phyloP scores from a whole-genome alignment of 2,797 vertebrate species.

The Odontamblyopus rebecca region DNA sequence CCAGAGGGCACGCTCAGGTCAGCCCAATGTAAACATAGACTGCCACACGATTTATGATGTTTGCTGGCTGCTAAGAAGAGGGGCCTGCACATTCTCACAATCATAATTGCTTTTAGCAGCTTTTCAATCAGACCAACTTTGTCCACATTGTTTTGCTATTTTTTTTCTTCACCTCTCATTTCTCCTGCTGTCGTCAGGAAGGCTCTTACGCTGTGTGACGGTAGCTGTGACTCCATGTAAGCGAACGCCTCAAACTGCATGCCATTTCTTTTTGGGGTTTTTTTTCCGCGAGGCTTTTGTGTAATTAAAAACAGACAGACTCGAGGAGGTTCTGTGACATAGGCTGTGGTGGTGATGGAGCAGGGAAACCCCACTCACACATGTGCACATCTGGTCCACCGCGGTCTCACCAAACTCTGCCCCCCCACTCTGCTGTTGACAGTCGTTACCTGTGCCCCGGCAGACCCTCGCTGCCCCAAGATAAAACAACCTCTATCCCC shows the following conservation, averaged over 20 bases:
- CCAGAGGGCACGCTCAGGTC: slow-evolving; percentile 66
- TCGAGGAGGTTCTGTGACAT: slow-evolving; percentile 25
- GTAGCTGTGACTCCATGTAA: slow-evolving; percentile 39
- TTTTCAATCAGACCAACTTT: slow-evolving; percentile 75
- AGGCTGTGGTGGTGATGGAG: slow-evolving; percentile 35
- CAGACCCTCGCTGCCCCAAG: slow-evolving; percentile 72
- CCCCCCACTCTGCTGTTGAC: slow-evolving; percentile 72
- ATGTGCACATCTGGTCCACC: slow-evolving; percentile 69
- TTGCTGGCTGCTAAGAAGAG: slow-evolving; percentile 72
- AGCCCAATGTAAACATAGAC: slow-evolving; percentile 71
- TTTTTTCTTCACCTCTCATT: slow-evolving; percentile 43
- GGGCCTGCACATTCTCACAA: slow-evolving; percentile 79
- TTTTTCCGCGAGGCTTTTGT: slow-evolving; percentile 20
- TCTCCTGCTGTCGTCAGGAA: slow-evolving; percentile 30
- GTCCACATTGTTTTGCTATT: slow-evolving; percentile 58
- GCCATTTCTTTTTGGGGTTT: slow-evolving; percentile 11
- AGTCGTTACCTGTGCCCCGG: slow-evolving; percentile 76
- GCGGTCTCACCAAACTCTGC: slow-evolving; percentile 27
- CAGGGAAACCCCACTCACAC: slow-evolving; percentile 57
- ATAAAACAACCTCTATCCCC: slow-evolving; percentile 85
- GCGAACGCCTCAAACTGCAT: slow-evolving; percentile 24
- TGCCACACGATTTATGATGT: slow-evolving; percentile 74
- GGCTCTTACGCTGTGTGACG: slow-evolving; percentile 32
- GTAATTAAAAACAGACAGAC: slow-evolving; percentile 48
- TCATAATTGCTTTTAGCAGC: slow-evolving; percentile 81